Evolutionary conservation across 1,140 invertebrate species (phyloP).

Genomic region (Zaprionus nigranus): DNA sequence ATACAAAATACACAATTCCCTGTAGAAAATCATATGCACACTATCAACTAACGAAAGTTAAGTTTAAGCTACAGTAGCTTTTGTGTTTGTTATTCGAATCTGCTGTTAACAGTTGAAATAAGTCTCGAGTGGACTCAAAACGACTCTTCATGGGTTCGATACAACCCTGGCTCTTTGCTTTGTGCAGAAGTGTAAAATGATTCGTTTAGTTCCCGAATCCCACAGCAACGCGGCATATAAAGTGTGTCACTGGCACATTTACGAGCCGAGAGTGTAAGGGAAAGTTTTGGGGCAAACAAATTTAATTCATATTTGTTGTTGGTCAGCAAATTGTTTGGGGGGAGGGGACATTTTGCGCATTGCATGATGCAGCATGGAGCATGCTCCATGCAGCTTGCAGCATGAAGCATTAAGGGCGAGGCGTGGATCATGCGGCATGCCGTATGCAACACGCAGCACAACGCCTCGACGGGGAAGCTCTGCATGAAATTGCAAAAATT

Average conservation of each 20-base stretch:
- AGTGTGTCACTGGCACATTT: slow-evolving; percentile 50
- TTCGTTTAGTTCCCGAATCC: slow-evolving; percentile 28
- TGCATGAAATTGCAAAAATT: slow-evolving; percentile 68
- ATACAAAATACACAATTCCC: background rate
- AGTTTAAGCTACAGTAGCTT: background rate
- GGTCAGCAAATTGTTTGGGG: slow-evolving; percentile 41
- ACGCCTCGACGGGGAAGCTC: slow-evolving; percentile 38
- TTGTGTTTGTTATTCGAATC: no score
- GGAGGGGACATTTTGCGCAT: slow-evolving; percentile 41
- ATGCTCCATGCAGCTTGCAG: slow-evolving; percentile 1
- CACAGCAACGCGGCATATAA: slow-evolving; percentile 18
- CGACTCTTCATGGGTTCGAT: background rate
- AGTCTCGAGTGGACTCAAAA: no score
- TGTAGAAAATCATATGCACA: background rate
- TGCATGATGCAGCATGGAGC: slow-evolving; percentile 13
- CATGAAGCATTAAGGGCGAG: background rate
- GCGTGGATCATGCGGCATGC: background rate
- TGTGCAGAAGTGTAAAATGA: slow-evolving; percentile 18
- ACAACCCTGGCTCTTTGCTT: background rate
- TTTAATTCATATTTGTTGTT: slow-evolving; percentile 70
- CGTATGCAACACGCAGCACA: slow-evolving; percentile 8
- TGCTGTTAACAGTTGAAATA: no score
- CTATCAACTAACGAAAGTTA: background rate
- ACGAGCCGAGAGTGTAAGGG: slow-evolving; percentile 27
- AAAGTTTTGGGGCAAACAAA: slow-evolving; percentile 49